Conservation (phyloP, 2,888 invertebrate genomes). For the Hyles lineata region DNA sequence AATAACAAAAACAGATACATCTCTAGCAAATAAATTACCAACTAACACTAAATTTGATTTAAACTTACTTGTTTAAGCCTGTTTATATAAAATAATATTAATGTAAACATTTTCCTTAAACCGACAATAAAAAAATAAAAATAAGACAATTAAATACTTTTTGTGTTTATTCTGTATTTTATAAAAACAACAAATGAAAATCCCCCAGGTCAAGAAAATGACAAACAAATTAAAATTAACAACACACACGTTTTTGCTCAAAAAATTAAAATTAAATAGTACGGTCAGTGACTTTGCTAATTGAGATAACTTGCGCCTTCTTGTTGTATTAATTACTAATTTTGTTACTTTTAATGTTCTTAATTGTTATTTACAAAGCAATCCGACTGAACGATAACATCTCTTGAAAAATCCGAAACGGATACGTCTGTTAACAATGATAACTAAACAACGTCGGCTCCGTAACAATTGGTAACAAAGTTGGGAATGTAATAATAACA, state of each 20-base stretch:
- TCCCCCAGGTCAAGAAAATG: conserved; percentile 2
- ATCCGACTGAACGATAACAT: conserved; percentile 8
- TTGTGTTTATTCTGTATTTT: no score
- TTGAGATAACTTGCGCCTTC: conserved; percentile 13
- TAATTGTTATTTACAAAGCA: conserved; percentile 25
- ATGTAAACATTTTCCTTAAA: no score
- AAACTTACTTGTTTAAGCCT: no score
- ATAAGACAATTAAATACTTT: no score
- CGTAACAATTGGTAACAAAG: conserved; percentile 26
- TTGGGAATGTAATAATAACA: conserved; percentile 72
- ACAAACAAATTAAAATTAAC: conserved; percentile 1
- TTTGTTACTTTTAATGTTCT: conserved; percentile 17
- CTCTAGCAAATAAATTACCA: not conserved
- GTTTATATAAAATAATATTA: no score
- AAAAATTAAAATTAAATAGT: conserved; percentile 8
- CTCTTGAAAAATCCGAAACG: conserved; percentile 18
- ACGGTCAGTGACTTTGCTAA: conserved; percentile 17
- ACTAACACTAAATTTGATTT: not conserved
- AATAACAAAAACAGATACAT: not conserved
- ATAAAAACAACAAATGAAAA: not conserved
- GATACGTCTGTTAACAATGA: conserved; percentile 19
- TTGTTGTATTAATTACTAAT: conserved; percentile 16
- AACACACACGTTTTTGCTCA: not conserved
- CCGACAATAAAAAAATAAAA: not conserved
- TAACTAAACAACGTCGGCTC: conserved; percentile 28